phyloP scores from a whole-genome alignment of 2,113 vertebrate genomes.

The Siniperca chuatsi region DNA sequence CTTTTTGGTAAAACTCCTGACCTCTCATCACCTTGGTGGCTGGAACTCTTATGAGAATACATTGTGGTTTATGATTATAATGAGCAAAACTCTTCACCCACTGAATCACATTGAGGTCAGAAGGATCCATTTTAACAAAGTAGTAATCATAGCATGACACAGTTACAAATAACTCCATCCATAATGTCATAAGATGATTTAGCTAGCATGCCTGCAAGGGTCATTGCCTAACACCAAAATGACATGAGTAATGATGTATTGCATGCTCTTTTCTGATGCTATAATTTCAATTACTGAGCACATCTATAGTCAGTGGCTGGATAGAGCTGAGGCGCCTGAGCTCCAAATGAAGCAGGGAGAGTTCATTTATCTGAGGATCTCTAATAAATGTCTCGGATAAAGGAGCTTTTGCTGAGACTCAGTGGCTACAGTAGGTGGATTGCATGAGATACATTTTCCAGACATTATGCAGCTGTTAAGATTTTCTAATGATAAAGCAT shows the following conservation, averaged over 20 bases:
- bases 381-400: slow-evolving; percentile 33
- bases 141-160: slow-evolving; percentile 64
- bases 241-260: slow-evolving; percentile 62
- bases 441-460: slow-evolving; percentile 14
- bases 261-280: slow-evolving; percentile 43
- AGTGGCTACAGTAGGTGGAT: not conserved
- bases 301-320: slow-evolving; percentile 63
- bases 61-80: slow-evolving; percentile 3
- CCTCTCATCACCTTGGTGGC: not conserved
- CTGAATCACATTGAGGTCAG: slow-evolving; percentile 60
- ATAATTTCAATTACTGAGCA: slow-evolving; percentile 76
- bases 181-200: slow-evolving; percentile 67
- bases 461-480: not conserved
- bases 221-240: slow-evolving; percentile 60
- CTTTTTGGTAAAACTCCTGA: not conserved
- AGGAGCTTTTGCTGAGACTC: not conserved
- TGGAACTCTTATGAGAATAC: not conserved
- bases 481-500: not conserved
- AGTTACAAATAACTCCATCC: slow-evolving; percentile 75
- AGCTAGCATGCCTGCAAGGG: slow-evolving; percentile 54
- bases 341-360: slow-evolving; percentile 50
- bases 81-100: slow-evolving; percentile 17
- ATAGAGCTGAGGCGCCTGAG: slow-evolving; percentile 28
- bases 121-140: slow-evolving; percentile 54
- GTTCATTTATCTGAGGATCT: slow-evolving; percentile 47